Base-by-base conservation (phyloP, 2,888 invertebrate genomes). In the Cerceris rybyensis region DNA sequence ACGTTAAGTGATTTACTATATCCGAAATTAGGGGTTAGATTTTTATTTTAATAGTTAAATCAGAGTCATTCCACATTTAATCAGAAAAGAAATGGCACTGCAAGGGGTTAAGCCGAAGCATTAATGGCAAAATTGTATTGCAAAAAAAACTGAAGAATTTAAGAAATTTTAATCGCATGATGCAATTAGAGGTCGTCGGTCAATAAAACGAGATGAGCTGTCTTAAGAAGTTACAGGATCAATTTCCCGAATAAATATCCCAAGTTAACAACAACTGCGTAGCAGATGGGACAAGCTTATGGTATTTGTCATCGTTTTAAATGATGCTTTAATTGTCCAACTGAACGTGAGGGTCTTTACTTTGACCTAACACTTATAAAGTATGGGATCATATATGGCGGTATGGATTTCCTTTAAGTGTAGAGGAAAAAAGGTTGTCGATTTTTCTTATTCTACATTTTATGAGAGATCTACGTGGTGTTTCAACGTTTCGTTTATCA, bases 271-370 rank as follows among this genome's bases (percentile, higher is more conserved):
- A 42, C 54, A 52, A 60, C 59, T 67, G 55, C 43, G 68, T 43
- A 70, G n/a, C n/a, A 60, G 57, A 71, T 42, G 71, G 77, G 61
- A 61, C 67, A 75, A 61, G 43, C 80, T 75, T 46, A 17, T 71
- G 64, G 70, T 78, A 82, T 84, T 85, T 82, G 78, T 86, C 84
- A 87, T 86, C 80, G 65, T 79, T 79, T 85, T 79, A 80, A 78
- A 66, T 71, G 84, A 85, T 77, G 81, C 85, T 89, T 90, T 87
- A 90, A 90, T 90, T 87, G 86, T 73, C 75, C 75, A 68, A 57
- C 67, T 49, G 82, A 83, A 88, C 90, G 89, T 90, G 89, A 81
- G 86, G 89, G 90, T 88, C 85, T 83, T 75, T 66, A 70, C 75
- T 78, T 78, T 83, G 88, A 90, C 87, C 87, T 70, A 28, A 64